A percentile compares a stretch with the other conserved stretches of the same genome.
Evolutionary conservation across 2,888 invertebrate genomes (phyloP).

Genomic region (Adelphocoris suturalis): DNA sequence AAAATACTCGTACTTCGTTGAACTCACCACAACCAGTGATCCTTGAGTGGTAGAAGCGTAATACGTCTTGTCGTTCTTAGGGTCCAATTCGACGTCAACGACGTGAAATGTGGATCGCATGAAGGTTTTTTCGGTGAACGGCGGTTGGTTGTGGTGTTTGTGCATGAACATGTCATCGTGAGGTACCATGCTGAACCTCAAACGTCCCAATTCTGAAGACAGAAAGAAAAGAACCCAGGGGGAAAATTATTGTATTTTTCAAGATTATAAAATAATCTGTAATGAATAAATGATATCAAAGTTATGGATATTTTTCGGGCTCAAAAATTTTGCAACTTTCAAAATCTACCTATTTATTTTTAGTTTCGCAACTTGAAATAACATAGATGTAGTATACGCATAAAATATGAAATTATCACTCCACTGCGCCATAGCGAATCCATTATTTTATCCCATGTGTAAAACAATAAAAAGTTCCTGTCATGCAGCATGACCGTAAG

Average conservation of each 20-base stretch:
- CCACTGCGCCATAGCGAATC: too few species aligned
- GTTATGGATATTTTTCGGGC: too few species aligned
- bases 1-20: neutral
- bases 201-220: constrained; percentile 67
- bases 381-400: too few species aligned
- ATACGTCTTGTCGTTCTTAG: constrained; percentile 43
- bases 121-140: neutral
- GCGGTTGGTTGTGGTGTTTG: neutral
- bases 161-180: constrained; percentile 64
- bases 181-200: constrained; percentile 64
- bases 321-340: too few species aligned
- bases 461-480: too few species aligned
- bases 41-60: constrained; percentile 65
- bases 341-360: too few species aligned
- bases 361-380: too few species aligned
- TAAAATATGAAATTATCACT: too few species aligned
- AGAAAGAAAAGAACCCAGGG: neutral
- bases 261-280: too few species aligned
- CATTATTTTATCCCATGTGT: too few species aligned
- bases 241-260: neutral
- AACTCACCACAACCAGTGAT: constrained; percentile 53
- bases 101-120: constrained; percentile 25
- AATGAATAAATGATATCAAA: too few species aligned
- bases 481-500: too few species aligned
- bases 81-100: constrained; percentile 58